Evolutionary conservation across 2,888 invertebrate species (phyloP).

Genomic region (Nomada goodeniana): DNA sequence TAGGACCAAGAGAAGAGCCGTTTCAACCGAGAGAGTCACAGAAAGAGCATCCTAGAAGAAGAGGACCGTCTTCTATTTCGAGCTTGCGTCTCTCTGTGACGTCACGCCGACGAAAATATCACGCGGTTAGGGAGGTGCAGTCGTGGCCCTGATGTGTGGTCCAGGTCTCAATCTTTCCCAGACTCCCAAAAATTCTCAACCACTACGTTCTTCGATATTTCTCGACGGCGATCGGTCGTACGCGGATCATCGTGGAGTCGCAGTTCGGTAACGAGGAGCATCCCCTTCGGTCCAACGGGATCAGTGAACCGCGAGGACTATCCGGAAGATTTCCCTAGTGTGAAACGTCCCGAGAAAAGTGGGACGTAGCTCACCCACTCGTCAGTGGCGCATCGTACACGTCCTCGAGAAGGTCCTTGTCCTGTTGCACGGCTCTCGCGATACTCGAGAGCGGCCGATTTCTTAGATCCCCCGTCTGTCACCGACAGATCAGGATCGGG

Average conservation of each 20-base stretch:
- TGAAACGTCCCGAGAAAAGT: slow-evolving; percentile 64
- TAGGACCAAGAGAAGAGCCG: slow-evolving; percentile 63
- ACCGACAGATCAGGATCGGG: slow-evolving; percentile 11
- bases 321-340: slow-evolving; percentile 42
- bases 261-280: background rate
- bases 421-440: slow-evolving; percentile 25
- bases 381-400: slow-evolving; percentile 72
- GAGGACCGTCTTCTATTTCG: slow-evolving; percentile 81
- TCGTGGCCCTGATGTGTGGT: slow-evolving; percentile 72
- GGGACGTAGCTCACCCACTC: slow-evolving; percentile 71
- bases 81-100: slow-evolving; percentile 79
- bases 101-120: slow-evolving; percentile 82
- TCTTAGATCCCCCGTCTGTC: background rate
- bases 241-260: slow-evolving; percentile 3
- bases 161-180: slow-evolving; percentile 80
- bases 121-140: slow-evolving; percentile 77
- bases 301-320: slow-evolving; percentile 40
- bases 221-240: background rate
- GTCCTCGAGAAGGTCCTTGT: slow-evolving; percentile 68
- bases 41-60: slow-evolving; percentile 63
- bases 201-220: slow-evolving; percentile 37
- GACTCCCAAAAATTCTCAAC: slow-evolving; percentile 76
- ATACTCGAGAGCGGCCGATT: slow-evolving; percentile 14
- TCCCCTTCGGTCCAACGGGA: slow-evolving; percentile 11
- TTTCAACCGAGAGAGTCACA: slow-evolving; percentile 57